phyloP scores from a whole-genome alignment of 1,140 invertebrate species.

The Eciton burchellii region DNA sequence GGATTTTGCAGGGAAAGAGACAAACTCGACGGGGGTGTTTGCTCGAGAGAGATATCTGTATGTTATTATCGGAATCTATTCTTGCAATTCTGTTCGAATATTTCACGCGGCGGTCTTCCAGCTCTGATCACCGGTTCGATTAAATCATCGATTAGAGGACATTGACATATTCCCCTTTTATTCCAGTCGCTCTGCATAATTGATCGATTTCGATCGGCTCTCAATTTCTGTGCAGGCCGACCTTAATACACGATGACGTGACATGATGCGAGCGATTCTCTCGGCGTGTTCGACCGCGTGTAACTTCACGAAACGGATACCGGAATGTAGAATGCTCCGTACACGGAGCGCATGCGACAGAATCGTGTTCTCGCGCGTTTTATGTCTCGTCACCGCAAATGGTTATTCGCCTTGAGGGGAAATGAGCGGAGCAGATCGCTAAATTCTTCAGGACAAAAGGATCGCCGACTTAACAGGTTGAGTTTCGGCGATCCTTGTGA shows the following conservation, averaged over 20 bases:
- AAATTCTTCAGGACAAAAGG: neutral
- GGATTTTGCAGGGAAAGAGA: too few species aligned
- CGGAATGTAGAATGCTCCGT: neutral
- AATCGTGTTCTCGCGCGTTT: neutral
- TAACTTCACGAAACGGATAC: constrained; percentile 25
- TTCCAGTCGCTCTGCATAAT: neutral
- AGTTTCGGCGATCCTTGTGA: neutral
- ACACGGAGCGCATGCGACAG: neutral
- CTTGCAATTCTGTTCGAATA: neutral
- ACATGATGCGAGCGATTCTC: constrained; percentile 14
- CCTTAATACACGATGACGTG: constrained; percentile 6
- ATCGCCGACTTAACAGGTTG: neutral
- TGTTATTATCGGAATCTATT: neutral
- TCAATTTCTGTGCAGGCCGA: neutral
- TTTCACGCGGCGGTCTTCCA: too few species aligned
- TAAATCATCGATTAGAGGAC: too few species aligned
- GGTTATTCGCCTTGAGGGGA: neutral
- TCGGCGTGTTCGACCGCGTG: neutral
- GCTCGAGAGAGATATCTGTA: too few species aligned
- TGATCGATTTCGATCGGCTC: too few species aligned
- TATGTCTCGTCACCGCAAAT: neutral
- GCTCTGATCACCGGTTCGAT: too few species aligned
- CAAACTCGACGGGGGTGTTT: too few species aligned
- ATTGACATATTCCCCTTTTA: too few species aligned
- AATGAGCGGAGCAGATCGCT: too few species aligned